These are phyloP conservation scores for Seriola dumerili DNA, from an alignment of 2,113 vertebrate species.

Conservation along the genomic window DNA sequence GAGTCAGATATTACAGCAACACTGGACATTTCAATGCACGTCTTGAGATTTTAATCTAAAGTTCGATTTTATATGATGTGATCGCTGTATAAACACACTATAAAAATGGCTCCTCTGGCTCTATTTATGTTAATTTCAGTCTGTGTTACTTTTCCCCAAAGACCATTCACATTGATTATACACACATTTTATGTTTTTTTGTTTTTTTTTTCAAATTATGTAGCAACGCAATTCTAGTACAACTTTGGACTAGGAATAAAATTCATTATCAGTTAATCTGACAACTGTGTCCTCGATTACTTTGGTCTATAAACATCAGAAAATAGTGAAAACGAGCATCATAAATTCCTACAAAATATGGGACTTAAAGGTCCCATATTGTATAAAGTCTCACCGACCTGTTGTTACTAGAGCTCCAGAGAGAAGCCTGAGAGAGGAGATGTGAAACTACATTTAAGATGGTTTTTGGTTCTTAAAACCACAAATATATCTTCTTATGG, in stretches of 20 bases:
- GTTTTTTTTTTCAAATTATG: not conserved
- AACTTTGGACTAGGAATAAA: not conserved
- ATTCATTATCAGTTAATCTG: not conserved
- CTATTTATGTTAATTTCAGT: conserved; percentile 1
- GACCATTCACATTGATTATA: not conserved
- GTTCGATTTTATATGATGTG: conserved; percentile 1
- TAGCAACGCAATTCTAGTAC: not conserved
- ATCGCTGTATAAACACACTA: not conserved
- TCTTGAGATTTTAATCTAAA: conserved; percentile 27
- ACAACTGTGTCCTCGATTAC: not conserved
- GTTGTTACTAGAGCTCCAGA: no score
- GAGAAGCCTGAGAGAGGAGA: no score
- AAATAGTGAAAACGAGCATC: not conserved
- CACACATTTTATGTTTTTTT: not conserved
- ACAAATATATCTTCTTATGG: no score
- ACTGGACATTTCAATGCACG: conserved; percentile 45
- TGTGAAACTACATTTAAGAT: no score
- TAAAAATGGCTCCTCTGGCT: conserved; percentile 30
- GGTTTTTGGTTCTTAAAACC: no score
- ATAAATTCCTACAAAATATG: not conserved
- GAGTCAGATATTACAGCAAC: conserved; percentile 19
- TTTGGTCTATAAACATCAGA: not conserved
- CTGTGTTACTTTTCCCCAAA: not conserved
- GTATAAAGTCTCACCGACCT: no score
- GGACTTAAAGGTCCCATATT: no score